Percentiles rank a stretch among this genome's conserved stretches.
These are phyloP conservation scores for Spodoptera littoralis DNA, from an alignment of 2,888 invertebrate species.

Conservation along the genomic window DNA sequence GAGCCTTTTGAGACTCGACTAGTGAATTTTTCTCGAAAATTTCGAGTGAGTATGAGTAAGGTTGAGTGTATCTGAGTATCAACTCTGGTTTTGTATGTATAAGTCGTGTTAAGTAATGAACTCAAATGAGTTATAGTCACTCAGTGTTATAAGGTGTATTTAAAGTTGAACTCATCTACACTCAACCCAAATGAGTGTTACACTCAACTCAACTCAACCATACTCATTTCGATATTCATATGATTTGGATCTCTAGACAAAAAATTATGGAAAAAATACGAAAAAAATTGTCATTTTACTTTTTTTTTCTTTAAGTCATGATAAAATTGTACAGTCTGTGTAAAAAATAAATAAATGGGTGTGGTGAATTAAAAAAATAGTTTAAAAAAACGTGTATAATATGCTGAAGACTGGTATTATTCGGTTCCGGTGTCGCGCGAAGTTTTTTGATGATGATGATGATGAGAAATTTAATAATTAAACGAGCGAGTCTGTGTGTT, in stretches of 20 bases:
- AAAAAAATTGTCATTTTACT: slow-evolving; percentile 31
- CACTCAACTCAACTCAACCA: slow-evolving; percentile 16
- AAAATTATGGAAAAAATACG: background rate
- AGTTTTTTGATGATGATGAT: too few relatives aligned
- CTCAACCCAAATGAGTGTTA: slow-evolving; percentile 1
- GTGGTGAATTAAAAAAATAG: too few relatives aligned
- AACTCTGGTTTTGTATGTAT: slow-evolving; percentile 41
- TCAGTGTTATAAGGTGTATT: slow-evolving; percentile 26
- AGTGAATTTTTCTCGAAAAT: too few relatives aligned
- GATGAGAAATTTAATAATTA: too few relatives aligned
- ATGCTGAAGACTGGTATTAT: too few relatives aligned
- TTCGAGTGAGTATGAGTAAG: slow-evolving; percentile 18
- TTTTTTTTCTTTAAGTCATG: too few relatives aligned
- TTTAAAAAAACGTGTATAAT: too few relatives aligned
- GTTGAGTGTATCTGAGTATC: slow-evolving; percentile 23
- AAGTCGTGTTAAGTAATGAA: slow-evolving; percentile 38
- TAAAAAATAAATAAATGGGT: slow-evolving; percentile 46
- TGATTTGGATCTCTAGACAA: slow-evolving; percentile 52
- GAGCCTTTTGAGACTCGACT: too few relatives aligned
- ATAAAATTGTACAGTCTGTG: slow-evolving; percentile 51
- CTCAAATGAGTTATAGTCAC: slow-evolving; percentile 29
- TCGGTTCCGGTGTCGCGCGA: too few relatives aligned
- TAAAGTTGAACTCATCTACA: background rate
- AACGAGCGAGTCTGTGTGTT: too few relatives aligned
- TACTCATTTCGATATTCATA: slow-evolving; percentile 36